Base-by-base conservation (phyloP, 2,888 invertebrate species). In the Agrochola lota region DNA sequence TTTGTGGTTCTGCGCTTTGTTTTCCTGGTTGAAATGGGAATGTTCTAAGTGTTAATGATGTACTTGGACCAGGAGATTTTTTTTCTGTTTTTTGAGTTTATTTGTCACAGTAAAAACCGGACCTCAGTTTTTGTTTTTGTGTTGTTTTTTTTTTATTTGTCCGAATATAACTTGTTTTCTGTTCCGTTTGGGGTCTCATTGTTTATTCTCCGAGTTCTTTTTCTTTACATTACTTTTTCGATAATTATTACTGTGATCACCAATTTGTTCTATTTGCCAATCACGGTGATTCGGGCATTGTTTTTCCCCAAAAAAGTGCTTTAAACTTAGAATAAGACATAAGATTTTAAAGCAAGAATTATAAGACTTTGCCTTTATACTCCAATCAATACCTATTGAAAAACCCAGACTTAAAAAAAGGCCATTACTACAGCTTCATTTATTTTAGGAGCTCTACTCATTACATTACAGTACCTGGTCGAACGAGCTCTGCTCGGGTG, bases 1-100 rank as follows among this genome's bases (percentile, higher is more conserved):
- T 72, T 74, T 71, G 74, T 43, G 69, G 63, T 63, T 30, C 20
- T 59, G 23, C 20, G 40, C 49, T 82, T 71, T 85, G 81, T 79
- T 79, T 76, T 63, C 59, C 70, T 66, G 64, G 46, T 62, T n/a
- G 30, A 5, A 71, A 81, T 20, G 23, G 30, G 40, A 26, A n/a
- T 57, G 40, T 62, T 67, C 9, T 81, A 62, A 57, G 35, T 78
- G 55, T 80, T 80, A 70, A 77, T 64, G 43, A 83, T 59, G 26
- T 83, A 77, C 23, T 59, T 73, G 15, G 8, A n/a, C 26, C 12
- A n/a, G 35, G 0, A 11, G 6, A 52, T 20, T 15, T 12, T 20
- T n/a, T 30, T 20, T 57, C 46, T 57, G 20, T 55, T 72, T n/a
- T 17, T 26, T 23, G 8, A 3, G 23, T 55, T n/a, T 52, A 17